These are phyloP conservation scores for Nysson spinosus DNA, from an alignment of 2,888 invertebrate genomes.

Conservation along the genomic window DNA sequence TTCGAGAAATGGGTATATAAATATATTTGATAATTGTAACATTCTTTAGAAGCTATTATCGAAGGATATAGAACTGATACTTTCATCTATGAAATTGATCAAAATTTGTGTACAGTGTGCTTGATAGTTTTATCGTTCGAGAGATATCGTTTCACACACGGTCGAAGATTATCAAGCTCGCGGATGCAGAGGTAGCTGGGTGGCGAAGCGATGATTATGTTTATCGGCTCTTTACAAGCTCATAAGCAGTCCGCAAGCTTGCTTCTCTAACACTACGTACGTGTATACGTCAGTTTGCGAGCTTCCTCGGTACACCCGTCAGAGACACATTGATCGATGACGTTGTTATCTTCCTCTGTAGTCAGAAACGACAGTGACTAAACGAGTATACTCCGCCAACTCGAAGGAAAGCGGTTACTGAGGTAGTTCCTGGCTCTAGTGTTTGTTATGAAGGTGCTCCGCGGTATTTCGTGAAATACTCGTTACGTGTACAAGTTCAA, in stretches of 20 bases:
- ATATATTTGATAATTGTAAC: no score
- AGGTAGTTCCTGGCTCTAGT: not conserved
- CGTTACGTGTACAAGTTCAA: no score
- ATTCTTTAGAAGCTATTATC: no score
- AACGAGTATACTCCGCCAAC: not conserved
- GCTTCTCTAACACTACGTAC: conserved; percentile 38
- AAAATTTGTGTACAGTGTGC: no score
- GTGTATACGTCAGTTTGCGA: conserved; percentile 8
- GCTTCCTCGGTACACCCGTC: conserved; percentile 19
- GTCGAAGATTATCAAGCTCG: not conserved
- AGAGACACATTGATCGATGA: conserved; percentile 30
- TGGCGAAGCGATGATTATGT: conserved; percentile 52
- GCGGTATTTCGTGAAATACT: no score
- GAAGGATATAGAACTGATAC: no score
- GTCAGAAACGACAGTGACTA: conserved; percentile 6
- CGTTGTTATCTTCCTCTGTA: conserved; percentile 22
- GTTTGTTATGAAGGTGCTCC: not conserved
- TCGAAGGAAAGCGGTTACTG: not conserved
- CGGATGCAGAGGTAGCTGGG: conserved; percentile 5
- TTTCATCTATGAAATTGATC: no score
- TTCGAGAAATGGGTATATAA: no score
- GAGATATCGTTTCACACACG: not conserved
- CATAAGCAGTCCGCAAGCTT: conserved; percentile 70
- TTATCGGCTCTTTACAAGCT: conserved; percentile 72
- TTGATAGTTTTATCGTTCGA: no score